phyloP scores from a whole-genome alignment of 2,113 vertebrate genomes.

The Pelvicachromis taeniatus region DNA sequence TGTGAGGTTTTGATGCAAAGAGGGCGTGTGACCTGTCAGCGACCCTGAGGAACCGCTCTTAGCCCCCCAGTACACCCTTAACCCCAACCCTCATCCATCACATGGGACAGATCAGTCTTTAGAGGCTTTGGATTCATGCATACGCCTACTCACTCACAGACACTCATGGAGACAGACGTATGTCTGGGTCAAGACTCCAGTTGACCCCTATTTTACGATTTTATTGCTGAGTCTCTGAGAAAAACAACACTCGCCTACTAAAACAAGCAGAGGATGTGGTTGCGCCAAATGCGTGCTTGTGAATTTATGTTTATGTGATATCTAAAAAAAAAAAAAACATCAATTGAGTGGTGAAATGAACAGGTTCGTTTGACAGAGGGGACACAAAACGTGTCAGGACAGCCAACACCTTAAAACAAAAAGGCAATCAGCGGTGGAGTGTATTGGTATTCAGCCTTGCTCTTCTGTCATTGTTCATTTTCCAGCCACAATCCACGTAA shows the following conservation, averaged over 20 bases:
- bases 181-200: slow-evolving; percentile 42
- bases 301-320: not conserved
- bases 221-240: slow-evolving; percentile 38
- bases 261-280: not conserved
- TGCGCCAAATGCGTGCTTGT: not conserved
- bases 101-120: slow-evolving; percentile 52
- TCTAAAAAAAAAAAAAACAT: not conserved
- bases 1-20: not conserved
- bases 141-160: slow-evolving; percentile 33
- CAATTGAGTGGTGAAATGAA: not conserved
- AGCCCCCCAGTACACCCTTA: slow-evolving; percentile 33
- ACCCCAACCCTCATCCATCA: slow-evolving; percentile 65
- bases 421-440: slow-evolving; percentile 47
- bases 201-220: slow-evolving; percentile 58
- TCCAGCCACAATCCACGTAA: slow-evolving; percentile 52
- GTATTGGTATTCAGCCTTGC: slow-evolving; percentile 55
- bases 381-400: slow-evolving; percentile 17
- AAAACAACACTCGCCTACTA: slow-evolving; percentile 6
- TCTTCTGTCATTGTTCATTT: slow-evolving; percentile 66
- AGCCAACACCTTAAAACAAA: slow-evolving; percentile 49
- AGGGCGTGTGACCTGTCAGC: not conserved
- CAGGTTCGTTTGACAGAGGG: slow-evolving; percentile 13
- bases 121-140: slow-evolving; percentile 51
- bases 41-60: slow-evolving; percentile 42
- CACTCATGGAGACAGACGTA: slow-evolving; percentile 41